These are phyloP conservation scores for Sarcophaga carnaria DNA, from an alignment of 2,888 invertebrate genomes.

Conservation along the genomic window DNA sequence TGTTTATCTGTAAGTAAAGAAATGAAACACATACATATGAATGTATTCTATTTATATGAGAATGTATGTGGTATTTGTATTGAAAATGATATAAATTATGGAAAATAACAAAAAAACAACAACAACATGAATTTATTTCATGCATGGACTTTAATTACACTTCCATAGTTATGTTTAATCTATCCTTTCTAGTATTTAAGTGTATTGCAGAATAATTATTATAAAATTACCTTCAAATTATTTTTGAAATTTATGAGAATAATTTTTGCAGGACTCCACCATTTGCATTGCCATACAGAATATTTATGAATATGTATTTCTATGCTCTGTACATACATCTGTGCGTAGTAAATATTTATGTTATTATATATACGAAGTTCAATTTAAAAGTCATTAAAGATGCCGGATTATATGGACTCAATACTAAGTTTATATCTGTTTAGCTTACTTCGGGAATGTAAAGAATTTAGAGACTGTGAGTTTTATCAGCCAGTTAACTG, in stretches of 20 bases:
- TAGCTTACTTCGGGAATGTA: too few species aligned
- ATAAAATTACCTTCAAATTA: neutral
- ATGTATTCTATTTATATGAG: too few species aligned
- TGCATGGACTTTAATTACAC: neutral
- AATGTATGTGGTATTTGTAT: too few species aligned
- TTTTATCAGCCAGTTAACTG: too few species aligned
- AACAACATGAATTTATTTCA: neutral
- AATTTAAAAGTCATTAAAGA: neutral
- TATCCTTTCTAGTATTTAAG: too few species aligned
- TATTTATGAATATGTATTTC: too few species aligned
- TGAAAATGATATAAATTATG: neutral
- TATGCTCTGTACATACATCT: neutral
- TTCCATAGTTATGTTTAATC: neutral
- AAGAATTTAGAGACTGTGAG: too few species aligned
- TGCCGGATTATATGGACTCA: neutral
- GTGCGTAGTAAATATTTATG: neutral
- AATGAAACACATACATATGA: neutral
- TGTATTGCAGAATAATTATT: neutral
- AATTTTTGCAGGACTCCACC: neutral
- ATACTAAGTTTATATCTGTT: too few species aligned
- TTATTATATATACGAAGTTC: neutral
- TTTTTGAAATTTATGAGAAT: neutral
- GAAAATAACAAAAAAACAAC: too few species aligned
- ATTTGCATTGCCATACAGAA: neutral
- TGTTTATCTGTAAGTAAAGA: neutral